These are phyloP conservation scores for Phalacrocorax brasilianus DNA, from an alignment of 2,113 vertebrate genomes.

Conservation along the genomic window DNA sequence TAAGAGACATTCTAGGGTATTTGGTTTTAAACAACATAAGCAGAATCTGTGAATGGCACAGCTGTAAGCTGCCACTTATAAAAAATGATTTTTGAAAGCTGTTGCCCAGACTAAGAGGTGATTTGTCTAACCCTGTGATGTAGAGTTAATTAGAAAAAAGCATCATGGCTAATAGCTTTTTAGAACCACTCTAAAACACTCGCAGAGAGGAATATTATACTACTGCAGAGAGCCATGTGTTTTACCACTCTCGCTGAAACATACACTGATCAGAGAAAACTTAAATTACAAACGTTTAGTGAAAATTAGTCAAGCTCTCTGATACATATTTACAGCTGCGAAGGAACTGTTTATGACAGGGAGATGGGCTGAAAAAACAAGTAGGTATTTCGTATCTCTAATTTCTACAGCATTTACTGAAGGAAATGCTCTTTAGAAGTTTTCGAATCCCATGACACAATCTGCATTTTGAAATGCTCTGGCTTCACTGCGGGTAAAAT, in stretches of 20 bases:
- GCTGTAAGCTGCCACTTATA: conserved; percentile 50
- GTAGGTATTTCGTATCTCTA: neutral
- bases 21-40: conserved; percentile 38
- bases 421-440: neutral
- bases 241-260: conserved; percentile 24
- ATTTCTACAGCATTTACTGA: neutral
- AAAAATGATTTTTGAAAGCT: conserved; percentile 56
- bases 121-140: conserved; percentile 50
- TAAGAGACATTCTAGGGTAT: neutral
- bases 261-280: conserved; percentile 33
- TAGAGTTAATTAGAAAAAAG: conserved; percentile 60
- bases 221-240: conserved; percentile 47
- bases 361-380: neutral
- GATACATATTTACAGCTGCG: conserved; percentile 9
- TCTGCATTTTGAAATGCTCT: neutral
- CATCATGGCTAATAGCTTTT: conserved; percentile 60
- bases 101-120: conserved; percentile 36
- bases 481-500: neutral
- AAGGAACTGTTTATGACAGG: neutral
- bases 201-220: conserved; percentile 47
- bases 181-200: conserved; percentile 55
- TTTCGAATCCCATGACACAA: fast-evolving
- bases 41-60: conserved; percentile 33
- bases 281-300: neutral
- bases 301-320: neutral